These are phyloP conservation scores for Drosophila tropicalis DNA, from an alignment of 1,140 invertebrate species.

Conservation along the genomic window DNA sequence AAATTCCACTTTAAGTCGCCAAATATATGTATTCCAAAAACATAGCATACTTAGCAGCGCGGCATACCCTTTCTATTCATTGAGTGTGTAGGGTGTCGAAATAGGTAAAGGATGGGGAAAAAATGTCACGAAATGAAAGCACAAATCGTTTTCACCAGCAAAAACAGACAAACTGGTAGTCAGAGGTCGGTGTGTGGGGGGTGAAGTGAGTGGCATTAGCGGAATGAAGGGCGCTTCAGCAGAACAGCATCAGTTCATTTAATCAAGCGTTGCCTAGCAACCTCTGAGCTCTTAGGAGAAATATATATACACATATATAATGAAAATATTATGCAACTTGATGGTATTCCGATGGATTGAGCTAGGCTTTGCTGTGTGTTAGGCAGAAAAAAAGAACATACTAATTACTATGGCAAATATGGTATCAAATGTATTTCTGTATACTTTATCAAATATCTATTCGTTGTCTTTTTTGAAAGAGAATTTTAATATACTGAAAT, in stretches of 20 bases:
- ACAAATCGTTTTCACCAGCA: constrained; percentile 47
- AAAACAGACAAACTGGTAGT: constrained; percentile 24
- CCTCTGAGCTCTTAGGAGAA: constrained; percentile 24
- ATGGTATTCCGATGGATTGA: background rate
- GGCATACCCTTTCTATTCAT: background rate
- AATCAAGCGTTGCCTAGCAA: constrained; percentile 67
- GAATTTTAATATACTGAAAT: constrained; percentile 19
- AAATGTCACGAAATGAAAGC: constrained; percentile 57
- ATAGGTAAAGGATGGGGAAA: constrained; percentile 10
- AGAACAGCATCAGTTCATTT: constrained; percentile 42
- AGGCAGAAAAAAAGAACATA: background rate
- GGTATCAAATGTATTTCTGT: constrained; percentile 25
- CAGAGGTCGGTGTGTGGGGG: background rate
- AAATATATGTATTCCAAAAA: background rate
- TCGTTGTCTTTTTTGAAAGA: constrained; percentile 29
- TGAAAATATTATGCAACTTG: constrained; percentile 50
- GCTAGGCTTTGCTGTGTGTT: background rate
- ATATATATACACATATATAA: constrained; percentile 30
- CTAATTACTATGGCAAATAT: constrained; percentile 68
- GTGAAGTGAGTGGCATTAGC: background rate
- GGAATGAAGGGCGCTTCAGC: background rate
- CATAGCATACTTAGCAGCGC: background rate
- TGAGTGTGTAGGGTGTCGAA: background rate
- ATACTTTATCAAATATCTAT: background rate
- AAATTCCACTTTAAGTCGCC: too few species aligned